Percentiles rank a stretch among this genome's conserved stretches.
These are phyloP conservation scores for Phaenicophaeus curvirostris DNA, from an alignment of 2,797 vertebrate species.

Conservation along the genomic window DNA sequence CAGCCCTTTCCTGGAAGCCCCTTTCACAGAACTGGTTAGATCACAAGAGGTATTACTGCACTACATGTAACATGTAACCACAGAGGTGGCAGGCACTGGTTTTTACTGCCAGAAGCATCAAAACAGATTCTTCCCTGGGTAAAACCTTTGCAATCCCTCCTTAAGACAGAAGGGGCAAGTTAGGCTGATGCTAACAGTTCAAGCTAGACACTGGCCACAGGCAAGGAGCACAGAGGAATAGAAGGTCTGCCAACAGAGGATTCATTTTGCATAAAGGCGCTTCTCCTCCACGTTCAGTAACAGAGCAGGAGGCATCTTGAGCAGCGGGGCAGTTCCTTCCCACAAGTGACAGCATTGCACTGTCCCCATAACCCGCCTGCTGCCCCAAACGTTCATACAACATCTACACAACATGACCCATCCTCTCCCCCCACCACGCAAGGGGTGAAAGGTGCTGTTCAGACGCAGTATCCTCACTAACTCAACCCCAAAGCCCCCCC, in stretches of 20 bases:
- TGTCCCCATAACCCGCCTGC: fast-evolving
- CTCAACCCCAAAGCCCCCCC: neutral
- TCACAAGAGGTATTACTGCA: neutral
- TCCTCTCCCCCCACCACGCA: neutral
- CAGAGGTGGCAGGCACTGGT: neutral
- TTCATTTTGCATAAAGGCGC: neutral
- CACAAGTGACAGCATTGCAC: neutral
- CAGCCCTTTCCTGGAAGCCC: no score
- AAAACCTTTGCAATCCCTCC: neutral
- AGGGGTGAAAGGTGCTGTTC: neutral
- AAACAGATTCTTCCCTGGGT: neutral
- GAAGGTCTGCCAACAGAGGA: neutral
- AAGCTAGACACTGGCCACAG: neutral
- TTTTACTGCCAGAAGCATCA: neutral
- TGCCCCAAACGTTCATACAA: neutral
- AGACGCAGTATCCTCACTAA: neutral
- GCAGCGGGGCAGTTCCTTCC: fast-evolving
- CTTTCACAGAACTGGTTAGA: neutral
- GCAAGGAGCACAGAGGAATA: neutral
- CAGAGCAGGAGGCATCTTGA: neutral
- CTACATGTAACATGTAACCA: neutral
- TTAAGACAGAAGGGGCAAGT: neutral
- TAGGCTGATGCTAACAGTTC: neutral
- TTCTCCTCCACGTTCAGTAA: fast-evolving
- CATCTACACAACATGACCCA: fast-evolving